Conservation (phyloP, 2,113 vertebrate genomes). For the Upupa epops region DNA sequence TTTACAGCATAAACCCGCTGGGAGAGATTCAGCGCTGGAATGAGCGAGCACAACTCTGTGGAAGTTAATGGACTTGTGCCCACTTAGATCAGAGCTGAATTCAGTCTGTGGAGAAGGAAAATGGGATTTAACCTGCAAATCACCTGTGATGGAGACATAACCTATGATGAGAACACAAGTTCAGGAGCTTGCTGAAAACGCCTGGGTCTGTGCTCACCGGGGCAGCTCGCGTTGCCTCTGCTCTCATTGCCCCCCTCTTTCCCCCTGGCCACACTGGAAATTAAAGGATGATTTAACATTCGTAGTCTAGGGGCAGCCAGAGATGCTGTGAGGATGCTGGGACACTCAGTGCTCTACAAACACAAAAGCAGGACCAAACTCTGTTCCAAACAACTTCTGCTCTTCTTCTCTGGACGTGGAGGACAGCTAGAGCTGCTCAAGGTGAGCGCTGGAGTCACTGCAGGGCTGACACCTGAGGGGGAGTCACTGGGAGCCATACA, state of each 20-base stretch:
- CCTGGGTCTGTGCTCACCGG: background rate
- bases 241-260: slow-evolving; percentile 17
- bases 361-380: slow-evolving; percentile 7
- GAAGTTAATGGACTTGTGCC: slow-evolving; percentile 59
- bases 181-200: background rate
- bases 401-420: background rate
- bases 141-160: slow-evolving; percentile 29
- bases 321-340: slow-evolving; percentile 6
- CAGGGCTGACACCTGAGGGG: background rate
- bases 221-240: background rate
- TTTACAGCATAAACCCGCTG: slow-evolving; percentile 56
- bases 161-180: slow-evolving; percentile 25
- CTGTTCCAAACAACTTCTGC: background rate
- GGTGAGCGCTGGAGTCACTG: background rate
- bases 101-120: slow-evolving; percentile 48
- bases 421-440: background rate
- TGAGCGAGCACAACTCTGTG: slow-evolving; percentile 26
- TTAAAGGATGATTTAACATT: slow-evolving; percentile 44
- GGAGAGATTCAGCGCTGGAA: slow-evolving; percentile 45
- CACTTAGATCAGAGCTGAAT: slow-evolving; percentile 37
- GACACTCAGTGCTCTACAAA: slow-evolving; percentile 4
- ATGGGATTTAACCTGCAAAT: slow-evolving; percentile 57
- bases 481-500: background rate
- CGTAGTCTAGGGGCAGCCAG: background rate
- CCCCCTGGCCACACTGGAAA: background rate